Evolutionary conservation across 2,797 vertebrate genomes (phyloP), one percentile per base, ranked within the genome.

Genomic region (Pipistrellus pygmaeus): DNA sequence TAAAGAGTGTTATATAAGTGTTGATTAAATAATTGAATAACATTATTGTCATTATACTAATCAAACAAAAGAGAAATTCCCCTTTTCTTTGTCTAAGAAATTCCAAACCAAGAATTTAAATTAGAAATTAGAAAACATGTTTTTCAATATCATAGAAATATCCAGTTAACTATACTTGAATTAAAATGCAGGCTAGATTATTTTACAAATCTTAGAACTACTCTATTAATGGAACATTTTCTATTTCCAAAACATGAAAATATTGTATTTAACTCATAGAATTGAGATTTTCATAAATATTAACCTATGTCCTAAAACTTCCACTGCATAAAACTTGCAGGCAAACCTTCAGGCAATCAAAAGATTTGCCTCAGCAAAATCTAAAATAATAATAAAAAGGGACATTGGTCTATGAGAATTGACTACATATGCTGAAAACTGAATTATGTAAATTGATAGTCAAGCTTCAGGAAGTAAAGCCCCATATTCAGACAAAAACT

Each of bases 321-420:
- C 48, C 60, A 81, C 44, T 89, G 85, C 64, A 75, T 87, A 82
- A 91, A 91, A 41, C 23, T 97, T 87, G 12, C 46, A 93, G 93
- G 95, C 86, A 93, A 82, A 96, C 90, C 92, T 97, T 66, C 8
- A 77, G 76, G 90, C 93, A 94, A 89, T 96, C 91, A 96, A 93
- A 96, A 95, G 62, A 90, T 94, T 97, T 95, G 69, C 76, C 60
- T 96, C 92, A 95, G 97, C 85, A 95, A 94, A 93, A 96, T 91
- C 76, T 96, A 90, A 96, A 97, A 93, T 89, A 91, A 92, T 93
- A 96, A 92, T 68, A 71, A 94, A 89, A 90, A 95, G 71, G 27
- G 57, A 81, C 62, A 60, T 66, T 91, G 80, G 64, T 51, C 72
- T 95, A 7, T 75, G 53, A 87, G 85, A 94, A 77, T 41, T 92